Evolutionary conservation across 2,797 vertebrate species (phyloP), one percentile per base, ranked within the genome.

Genomic region (Hapalemur alaotrensis): DNA sequence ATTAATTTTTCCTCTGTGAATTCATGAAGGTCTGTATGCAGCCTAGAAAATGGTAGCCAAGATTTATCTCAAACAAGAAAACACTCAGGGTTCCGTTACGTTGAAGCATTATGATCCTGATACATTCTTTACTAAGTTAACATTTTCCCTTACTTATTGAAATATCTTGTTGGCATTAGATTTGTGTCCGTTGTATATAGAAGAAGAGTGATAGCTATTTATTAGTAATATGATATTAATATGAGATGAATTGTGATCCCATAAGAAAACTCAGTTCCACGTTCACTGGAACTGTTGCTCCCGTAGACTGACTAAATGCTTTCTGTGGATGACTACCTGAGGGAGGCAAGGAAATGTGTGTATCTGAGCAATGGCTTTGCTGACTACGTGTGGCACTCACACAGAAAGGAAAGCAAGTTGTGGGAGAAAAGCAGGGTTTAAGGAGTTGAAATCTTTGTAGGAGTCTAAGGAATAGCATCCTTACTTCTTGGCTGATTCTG

Each of bases 1-100:
- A 63, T 79, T 88, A 79, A 57, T 43, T 95, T 87, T 83, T 28
- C 32, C 14, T 80, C 38, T 30, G 41, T 89, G 6, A 92, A 82
- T 59, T 95, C 35, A 54, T 57, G 4, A 73, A 92, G 86, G 7
- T 11, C 4, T 85, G 13, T 9, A 69, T 20, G 15, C 5, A 94
- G 15, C 9, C 7, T 61, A 67, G 4, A 38, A 52, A 73, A 78
- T n/a, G 0, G 8, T 65, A 67, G 20, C 11, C 65, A 82, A 46
- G 9, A 28, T 61, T 46, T 93, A 2, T 73, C 7, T 84, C 54
- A 69, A 28, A 76, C 4, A 89, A 3, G 28, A 87, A 83, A 95
- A 46, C 2, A 32, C 0, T 67, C 10, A 46, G 10, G 46, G 4
- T 43, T 72, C 5, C 83, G 2, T 30, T 17, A 72, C 69, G 11